Base-by-base conservation (phyloP, 2,888 invertebrate species). In the Euzetes globulus region DNA sequence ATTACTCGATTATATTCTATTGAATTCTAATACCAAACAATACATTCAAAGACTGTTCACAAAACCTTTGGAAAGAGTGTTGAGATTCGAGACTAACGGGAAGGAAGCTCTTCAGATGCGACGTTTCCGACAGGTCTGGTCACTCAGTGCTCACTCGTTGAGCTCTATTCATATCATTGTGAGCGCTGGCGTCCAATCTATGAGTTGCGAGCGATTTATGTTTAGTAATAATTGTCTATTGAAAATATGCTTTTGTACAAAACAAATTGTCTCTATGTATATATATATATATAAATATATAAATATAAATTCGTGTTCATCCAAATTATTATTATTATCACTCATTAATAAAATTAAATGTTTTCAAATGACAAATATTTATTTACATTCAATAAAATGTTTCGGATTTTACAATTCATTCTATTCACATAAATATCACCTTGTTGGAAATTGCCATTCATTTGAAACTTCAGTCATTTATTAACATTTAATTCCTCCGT, bases 41-140 rank as follows among this genome's bases (percentile, higher is more conserved):
- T n/a, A n/a, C 33, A 65, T 37, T 65, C 37, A 65, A 37, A 65
- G 63, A 65, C 63, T 65, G 63, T 41, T 65, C 58, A 58, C 58
- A 55, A 55, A 55, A 22, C 55, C 22, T 58, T 27, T 13, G 27
- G 29, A 58, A 58, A 22, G 22, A 29, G 22, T 58, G 58, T 58
- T 58, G 58, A 58, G 29, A 58, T 29, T 5, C 17, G 22, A 58
- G 58, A 29, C 58, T 29, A 27, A 50, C 27, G 37, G 63, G 37
- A 65, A 65, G 37, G 37, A 65, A 65, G 19, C 63, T 17, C 19
- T 65, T 65, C 37, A 65, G 63, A 37, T 19, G 33, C n/a, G 63
- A 37, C 33, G 27, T 65, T 65, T 33, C 37, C 63, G 58, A 65
- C 37, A 65, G 63, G 29, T 65, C 37, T 65, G 63, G 37, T 37